Evolutionary conservation across 2,888 invertebrate genomes (phyloP), one percentile per base, ranked within the genome.

Genomic region (Ectobius pallidus): DNA sequence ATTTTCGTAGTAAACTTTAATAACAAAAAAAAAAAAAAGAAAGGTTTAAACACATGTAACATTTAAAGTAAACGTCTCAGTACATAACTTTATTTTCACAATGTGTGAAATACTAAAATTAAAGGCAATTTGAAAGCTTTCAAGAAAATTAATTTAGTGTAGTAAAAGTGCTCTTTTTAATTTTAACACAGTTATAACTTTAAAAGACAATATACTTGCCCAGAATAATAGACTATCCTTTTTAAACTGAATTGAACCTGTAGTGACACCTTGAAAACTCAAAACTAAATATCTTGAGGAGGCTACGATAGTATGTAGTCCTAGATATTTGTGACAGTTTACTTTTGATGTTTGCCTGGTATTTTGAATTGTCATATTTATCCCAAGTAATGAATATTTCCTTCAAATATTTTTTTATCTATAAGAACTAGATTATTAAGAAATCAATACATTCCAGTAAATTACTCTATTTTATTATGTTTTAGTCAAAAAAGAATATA

Each of bases 281-380:
- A 71, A 27, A 73, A 68, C 67, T 71, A 73, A 73, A 73, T 67
- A 71, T 68, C 62, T 73, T 76, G 76, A 76, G 76, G 76, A 76
- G 76, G 76, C 75, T 75, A 75, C 75, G 75, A 76, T 52, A 74
- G 58, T 70, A 70, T 72, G 69, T 76, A 75, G 76, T 75, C 73
- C 69, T 76, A 76, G 75, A 74, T 63, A 71, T 72, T 73, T 75
- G 73, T 74, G 72, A 62, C 27, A 62, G 49, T 74, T 74, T 74
- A 72, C 62, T 74, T 73, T 70, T 30, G 63, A 44, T 71, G 61
- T 73, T 68, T 74, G 72, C 74, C 67, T 74, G 74, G n/a, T n/a
- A n/a, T n/a, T n/a, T n/a, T n/a, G n/a, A n/a, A n/a, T n/a, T n/a
- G n/a, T n/a, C n/a, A n/a, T n/a, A n/a, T n/a, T n/a, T n/a, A n/a